Evolutionary conservation across 2,888 invertebrate species (phyloP).

Genomic region (Hecatera dysodea): DNA sequence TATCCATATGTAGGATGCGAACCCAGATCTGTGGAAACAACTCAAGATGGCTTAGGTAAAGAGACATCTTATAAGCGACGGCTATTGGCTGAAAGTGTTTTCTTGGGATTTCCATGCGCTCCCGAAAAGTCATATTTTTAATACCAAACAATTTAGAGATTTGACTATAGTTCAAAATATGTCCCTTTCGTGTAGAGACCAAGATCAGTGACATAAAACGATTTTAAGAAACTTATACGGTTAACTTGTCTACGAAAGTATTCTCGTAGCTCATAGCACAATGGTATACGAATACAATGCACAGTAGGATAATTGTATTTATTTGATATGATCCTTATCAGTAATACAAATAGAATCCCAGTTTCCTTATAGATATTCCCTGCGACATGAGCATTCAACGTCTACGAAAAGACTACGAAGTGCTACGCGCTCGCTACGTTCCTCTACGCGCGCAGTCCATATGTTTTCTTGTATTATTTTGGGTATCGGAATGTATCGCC

Average conservation of each 20-base stretch:
- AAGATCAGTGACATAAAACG: neutral
- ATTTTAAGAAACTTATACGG: neutral
- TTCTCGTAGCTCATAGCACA: neutral
- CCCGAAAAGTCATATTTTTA: neutral
- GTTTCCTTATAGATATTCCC: neutral
- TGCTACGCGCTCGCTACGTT: slow-evolving; percentile 31
- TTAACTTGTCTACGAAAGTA: neutral
- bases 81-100: neutral
- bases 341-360: neutral
- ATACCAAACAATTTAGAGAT: neutral
- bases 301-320: neutral
- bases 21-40: neutral
- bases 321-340: neutral
- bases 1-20: neutral
- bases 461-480: neutral
- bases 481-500: neutral
- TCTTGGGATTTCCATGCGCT: neutral
- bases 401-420: neutral
- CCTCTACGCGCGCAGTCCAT: neutral
- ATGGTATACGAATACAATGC: neutral
- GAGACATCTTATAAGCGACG: neutral
- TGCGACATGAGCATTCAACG: neutral
- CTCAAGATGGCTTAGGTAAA: neutral
- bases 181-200: neutral
- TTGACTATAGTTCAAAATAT: neutral